Conservation (phyloP, 64 coral and sea anemone genomes). For the Catalaphyllia jardinei region DNA sequence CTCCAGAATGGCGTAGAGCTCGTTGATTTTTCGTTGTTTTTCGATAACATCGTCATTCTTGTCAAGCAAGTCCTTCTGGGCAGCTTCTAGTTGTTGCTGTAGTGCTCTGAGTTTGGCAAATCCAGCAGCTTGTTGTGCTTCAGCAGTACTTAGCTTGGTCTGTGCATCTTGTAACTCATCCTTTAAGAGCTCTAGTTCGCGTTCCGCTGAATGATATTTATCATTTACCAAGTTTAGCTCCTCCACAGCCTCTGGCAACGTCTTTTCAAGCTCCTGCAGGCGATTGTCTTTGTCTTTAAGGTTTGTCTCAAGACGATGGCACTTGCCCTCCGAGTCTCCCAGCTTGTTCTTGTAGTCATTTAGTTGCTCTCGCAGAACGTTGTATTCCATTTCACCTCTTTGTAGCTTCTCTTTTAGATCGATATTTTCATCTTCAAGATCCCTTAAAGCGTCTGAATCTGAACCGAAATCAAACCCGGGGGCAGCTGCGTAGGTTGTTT, state of each 20-base stretch:
- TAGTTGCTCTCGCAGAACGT: conserved; percentile 58
- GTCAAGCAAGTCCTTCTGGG: conserved; percentile 48
- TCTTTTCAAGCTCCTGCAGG: conserved; percentile 66
- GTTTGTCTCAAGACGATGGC: conserved; percentile 54
- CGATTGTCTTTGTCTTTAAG: conserved; percentile 63
- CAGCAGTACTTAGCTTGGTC: conserved; percentile 55
- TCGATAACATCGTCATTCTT: conserved; percentile 77
- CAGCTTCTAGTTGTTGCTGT: conserved; percentile 57
- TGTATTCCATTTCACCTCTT: conserved; percentile 58
- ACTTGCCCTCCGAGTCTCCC: conserved; percentile 63
- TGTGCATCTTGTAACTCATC: conserved; percentile 66
- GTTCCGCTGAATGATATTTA: conserved; percentile 61
- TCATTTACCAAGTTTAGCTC: conserved; percentile 64
- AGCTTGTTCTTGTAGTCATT: conserved; percentile 68
- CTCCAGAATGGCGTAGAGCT: conserved; percentile 66
- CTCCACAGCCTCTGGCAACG: conserved; percentile 60
- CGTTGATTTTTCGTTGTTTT: conserved; percentile 71
- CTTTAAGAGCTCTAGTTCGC: conserved; percentile 60
- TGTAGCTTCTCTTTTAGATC: conserved; percentile 55
- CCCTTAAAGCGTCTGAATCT: conserved; percentile 65
- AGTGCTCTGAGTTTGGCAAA: conserved; percentile 51
- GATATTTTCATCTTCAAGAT: conserved; percentile 67
- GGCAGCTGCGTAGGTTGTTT: conserved; percentile 48
- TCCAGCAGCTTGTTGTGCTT: conserved; percentile 46
- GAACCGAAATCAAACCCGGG: conserved; percentile 80